phyloP scores from a whole-genome alignment of 2,888 invertebrate genomes.

The Scelioninae gen. 2 region DNA sequence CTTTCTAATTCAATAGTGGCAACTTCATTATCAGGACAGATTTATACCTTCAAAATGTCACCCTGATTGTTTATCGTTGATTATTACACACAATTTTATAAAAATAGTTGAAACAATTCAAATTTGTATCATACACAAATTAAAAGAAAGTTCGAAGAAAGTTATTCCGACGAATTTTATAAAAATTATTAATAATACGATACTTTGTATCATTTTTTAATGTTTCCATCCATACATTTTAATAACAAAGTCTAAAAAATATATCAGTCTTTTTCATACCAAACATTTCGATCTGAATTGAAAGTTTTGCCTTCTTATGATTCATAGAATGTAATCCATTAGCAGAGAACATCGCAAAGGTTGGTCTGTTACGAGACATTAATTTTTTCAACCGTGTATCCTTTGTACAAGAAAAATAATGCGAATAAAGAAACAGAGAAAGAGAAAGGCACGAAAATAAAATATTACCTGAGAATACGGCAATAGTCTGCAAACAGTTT shows the following conservation, averaged over 20 bases:
- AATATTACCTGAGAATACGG: constrained; percentile 77
- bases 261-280: background rate
- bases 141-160: too few species aligned
- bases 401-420: background rate
- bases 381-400: constrained; percentile 1
- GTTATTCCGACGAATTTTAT: too few species aligned
- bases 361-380: constrained; percentile 9
- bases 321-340: constrained; percentile 22
- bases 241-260: constrained; percentile 4
- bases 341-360: constrained; percentile 12
- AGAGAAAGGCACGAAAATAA: constrained; percentile 20
- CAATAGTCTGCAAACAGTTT: constrained; percentile 76
- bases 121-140: background rate
- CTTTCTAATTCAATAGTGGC: constrained; percentile 9
- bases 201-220: background rate
- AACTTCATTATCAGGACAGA: background rate
- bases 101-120: background rate
- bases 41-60: too few species aligned
- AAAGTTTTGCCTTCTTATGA: constrained; percentile 13
- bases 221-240: background rate
- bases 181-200: too few species aligned
- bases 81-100: background rate
- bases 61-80: too few species aligned
- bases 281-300: background rate
- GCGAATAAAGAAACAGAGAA: background rate